A percentile compares a stretch with the other conserved stretches of the same genome.
Evolutionary conservation across 35 echinoderm and acorn worm species (phyloP).

Genomic region (Anneissia japonica): DNA sequence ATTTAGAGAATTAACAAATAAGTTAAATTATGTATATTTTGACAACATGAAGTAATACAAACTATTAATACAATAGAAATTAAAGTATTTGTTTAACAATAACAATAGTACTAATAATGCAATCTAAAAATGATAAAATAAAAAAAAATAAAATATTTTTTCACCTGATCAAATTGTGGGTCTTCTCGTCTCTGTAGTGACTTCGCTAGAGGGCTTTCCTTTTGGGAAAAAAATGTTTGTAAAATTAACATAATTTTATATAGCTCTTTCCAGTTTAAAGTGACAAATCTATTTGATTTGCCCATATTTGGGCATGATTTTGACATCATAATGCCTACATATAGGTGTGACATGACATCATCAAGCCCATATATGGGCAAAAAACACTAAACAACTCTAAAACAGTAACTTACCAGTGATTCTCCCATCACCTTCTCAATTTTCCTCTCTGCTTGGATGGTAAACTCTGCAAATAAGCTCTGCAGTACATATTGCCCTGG

Average conservation of each 20-base stretch:
- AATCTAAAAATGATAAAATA: background rate
- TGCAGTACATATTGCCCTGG: constrained; percentile 97
- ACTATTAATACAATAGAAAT: background rate
- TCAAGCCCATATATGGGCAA: too few species aligned
- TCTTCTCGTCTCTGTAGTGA: constrained; percentile 87
- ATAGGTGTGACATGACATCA: too few species aligned
- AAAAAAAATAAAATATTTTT: background rate
- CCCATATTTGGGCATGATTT: too few species aligned
- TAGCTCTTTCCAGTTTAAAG: too few species aligned
- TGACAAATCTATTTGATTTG: too few species aligned
- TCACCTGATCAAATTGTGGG: constrained; percentile 95
- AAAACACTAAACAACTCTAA: too few species aligned
- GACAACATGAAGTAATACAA: background rate
- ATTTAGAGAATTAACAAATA: background rate
- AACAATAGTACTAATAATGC: background rate
- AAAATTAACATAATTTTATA: too few species aligned
- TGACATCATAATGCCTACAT: too few species aligned
- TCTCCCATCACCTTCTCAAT: constrained; percentile 99
- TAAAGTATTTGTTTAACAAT: background rate
- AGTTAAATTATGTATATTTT: background rate
- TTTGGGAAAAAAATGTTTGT: background rate
- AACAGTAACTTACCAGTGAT: constrained; percentile 54
- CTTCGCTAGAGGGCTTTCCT: constrained; percentile 81
- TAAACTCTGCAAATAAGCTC: constrained; percentile 98
- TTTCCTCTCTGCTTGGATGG: constrained; percentile 90